Conservation (phyloP, 2,113 vertebrate genomes). For the Paedocypris sp. region DNA sequence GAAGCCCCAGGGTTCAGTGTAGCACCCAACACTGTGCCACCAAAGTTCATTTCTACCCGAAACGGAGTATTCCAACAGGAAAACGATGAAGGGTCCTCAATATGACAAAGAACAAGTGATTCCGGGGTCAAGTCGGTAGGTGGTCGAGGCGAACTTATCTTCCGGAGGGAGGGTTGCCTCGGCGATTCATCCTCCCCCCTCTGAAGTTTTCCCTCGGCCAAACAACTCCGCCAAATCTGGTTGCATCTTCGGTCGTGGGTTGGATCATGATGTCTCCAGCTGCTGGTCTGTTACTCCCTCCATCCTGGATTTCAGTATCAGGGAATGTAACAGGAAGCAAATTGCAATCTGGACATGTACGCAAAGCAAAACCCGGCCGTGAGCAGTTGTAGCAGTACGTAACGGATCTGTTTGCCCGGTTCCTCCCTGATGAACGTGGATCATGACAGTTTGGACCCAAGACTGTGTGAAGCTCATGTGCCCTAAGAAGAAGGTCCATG, state of each 20-base stretch:
- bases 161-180: slow-evolving; percentile 7
- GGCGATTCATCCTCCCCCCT: neutral
- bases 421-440: neutral
- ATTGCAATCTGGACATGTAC: neutral
- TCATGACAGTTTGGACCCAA: neutral
- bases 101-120: neutral
- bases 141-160: neutral
- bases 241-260: neutral
- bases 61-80: neutral
- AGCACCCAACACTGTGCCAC: neutral
- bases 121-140: neutral
- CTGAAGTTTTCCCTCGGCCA: neutral
- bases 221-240: neutral
- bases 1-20: neutral
- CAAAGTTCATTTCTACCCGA: neutral
- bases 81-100: neutral
- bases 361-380: neutral
- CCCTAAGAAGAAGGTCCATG: neutral
- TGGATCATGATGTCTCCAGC: too few species aligned
- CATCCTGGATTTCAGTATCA: neutral
- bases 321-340: neutral
- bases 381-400: neutral
- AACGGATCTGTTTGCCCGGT: neutral
- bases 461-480: neutral
- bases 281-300: too few species aligned